These are phyloP conservation scores for Drosophila paulistorum DNA, from an alignment of 1,140 invertebrate genomes.

Conservation along the genomic window DNA sequence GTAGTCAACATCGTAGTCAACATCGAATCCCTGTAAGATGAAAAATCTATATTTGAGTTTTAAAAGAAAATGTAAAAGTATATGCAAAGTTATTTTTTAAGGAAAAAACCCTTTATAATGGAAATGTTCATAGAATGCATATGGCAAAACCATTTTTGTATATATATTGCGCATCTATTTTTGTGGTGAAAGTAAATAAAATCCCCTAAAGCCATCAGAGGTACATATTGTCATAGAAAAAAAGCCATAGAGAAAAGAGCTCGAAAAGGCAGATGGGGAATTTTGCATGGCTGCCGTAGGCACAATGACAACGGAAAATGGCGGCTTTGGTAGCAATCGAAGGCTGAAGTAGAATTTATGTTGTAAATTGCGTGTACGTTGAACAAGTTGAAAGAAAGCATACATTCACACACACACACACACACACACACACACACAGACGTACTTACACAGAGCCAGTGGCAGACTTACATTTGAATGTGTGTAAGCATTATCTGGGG, in stretches of 20 bases:
- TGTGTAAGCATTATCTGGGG: conserved; percentile 22
- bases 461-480: conserved; percentile 19
- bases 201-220: not conserved
- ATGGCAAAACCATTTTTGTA: not conserved
- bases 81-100: too few relatives aligned
- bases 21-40: too few relatives aligned
- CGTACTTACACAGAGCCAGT: not conserved
- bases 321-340: conserved; percentile 27
- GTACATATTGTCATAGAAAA: conserved; percentile 13
- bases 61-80: too few relatives aligned
- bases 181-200: conserved; percentile 7
- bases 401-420: conserved; percentile 27
- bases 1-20: too few relatives aligned
- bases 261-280: not conserved
- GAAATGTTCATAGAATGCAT: not conserved
- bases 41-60: too few relatives aligned
- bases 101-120: not conserved
- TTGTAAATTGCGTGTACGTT: conserved; percentile 20
- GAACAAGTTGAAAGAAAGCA: conserved; percentile 47
- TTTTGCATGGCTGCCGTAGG: conserved; percentile 20
- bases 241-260: conserved; percentile 1
- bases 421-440: conserved; percentile 14
- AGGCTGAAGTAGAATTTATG: conserved; percentile 35
- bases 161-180: not conserved
- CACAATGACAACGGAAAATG: conserved; percentile 23